Base-by-base conservation (phyloP, 2,113 vertebrate species). In the Istiophorus platypterus region DNA sequence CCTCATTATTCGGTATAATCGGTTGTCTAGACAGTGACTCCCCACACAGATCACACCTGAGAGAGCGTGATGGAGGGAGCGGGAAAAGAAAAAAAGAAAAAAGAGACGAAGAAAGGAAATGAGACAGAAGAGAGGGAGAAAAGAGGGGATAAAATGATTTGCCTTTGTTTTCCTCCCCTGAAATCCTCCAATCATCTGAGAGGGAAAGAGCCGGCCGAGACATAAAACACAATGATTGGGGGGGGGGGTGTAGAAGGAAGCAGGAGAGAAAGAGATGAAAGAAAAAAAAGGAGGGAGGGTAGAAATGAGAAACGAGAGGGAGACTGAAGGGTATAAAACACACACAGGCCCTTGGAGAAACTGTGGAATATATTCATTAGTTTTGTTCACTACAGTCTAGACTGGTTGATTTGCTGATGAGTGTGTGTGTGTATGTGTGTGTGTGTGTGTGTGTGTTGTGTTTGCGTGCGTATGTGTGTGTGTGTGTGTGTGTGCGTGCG, bases 21-120 rank as follows among this genome's bases (percentile, higher is more conserved):
- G 86, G 85, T 89, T 83, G 93, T 94, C 93, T 94, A 93, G 92
- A 93, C 92, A 90, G 85, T 75, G 86, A 85, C 90, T 88, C 88
- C 88, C 86, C 78, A 77, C 83, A 84, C 85, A 88, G 87, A 92
- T 89, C 89, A 88, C 83, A 90, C 88, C 85, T 88, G 90, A 87
- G 86, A 88, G 85, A 83, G 58, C 70, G 63, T 5, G 18, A 78
- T 58, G 57, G 49, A 71, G 81, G 39, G 82, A 86, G 77, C 63
- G 54, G 22, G 22, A 45, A 47, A 68, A 62, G 20, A 70, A 49
- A 45, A 67, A 86, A 58, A 75, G 1, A 27, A 51, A 54, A 57
- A 59, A 65, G 27, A 67, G 85, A 58, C 72, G 1, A 27, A 51
- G 49, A 57, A 59, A 65, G 27, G 41, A 29, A 76, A 59, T 52